A percentile compares a stretch with the other conserved stretches of the same genome.
Evolutionary conservation across 2,797 vertebrate species (phyloP).

Genomic region (Carapus acus): DNA sequence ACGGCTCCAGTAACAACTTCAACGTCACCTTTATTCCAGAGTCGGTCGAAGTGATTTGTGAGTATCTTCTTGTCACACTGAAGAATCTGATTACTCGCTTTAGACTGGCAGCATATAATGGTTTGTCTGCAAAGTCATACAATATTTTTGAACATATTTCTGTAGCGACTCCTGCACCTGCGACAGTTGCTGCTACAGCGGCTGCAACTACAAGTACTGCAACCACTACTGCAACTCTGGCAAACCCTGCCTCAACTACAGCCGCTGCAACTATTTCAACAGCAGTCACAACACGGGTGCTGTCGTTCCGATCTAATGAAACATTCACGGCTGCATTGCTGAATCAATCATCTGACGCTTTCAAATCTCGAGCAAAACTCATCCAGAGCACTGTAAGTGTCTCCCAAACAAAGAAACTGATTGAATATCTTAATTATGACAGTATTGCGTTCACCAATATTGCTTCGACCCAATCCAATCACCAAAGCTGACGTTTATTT

Average conservation of each 20-base stretch:
- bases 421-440: not conserved
- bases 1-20: conserved; percentile 22
- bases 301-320: conserved; percentile 44
- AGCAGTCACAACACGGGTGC: not conserved
- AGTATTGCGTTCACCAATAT: no score
- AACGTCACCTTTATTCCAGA: not conserved
- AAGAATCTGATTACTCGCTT: not conserved
- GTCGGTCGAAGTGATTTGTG: conserved; percentile 3
- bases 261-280: not conserved
- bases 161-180: not conserved
- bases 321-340: conserved; percentile 40
- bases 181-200: not conserved
- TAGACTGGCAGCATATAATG: not conserved
- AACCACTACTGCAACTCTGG: not conserved
- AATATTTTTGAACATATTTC: no score
- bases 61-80: conserved; percentile 2
- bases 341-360: conserved; percentile 30
- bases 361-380: conserved; percentile 11
- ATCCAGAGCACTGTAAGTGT: conserved; percentile 36
- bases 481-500: not conserved
- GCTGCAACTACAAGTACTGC: no score
- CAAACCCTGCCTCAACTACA: not conserved
- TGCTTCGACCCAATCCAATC: no score
- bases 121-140: no score
- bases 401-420: not conserved